Percentiles rank a stretch among this genome's conserved stretches.
phyloP scores from a whole-genome alignment of 2,113 vertebrate species.

The Bambusicola thoracicus region DNA sequence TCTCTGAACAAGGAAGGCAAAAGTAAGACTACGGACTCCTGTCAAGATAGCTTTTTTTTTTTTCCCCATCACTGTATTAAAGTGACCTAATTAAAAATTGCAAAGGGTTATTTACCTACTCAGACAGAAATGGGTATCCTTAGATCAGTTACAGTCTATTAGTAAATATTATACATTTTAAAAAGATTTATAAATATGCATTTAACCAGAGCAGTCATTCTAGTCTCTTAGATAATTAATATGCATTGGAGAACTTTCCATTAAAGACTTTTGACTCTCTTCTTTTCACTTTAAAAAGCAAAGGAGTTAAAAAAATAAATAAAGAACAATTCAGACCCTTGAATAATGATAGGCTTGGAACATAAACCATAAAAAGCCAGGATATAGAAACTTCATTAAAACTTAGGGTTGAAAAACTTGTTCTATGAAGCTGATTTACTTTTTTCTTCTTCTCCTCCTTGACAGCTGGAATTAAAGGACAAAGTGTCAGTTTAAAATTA shows the following conservation, averaged over 20 bases:
- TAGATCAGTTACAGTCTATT: slow-evolving; percentile 53
- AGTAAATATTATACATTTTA: slow-evolving; percentile 66
- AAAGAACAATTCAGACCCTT: background rate
- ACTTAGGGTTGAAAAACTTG: background rate
- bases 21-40: background rate
- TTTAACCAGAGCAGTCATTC: slow-evolving; percentile 60
- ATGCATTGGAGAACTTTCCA: slow-evolving; percentile 52
- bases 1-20: background rate
- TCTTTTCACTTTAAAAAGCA: slow-evolving; percentile 24
- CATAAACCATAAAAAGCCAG: background rate
- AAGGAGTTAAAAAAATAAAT: slow-evolving; percentile 5
- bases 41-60: background rate
- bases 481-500: slow-evolving; percentile 28
- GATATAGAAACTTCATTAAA: background rate
- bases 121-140: slow-evolving; percentile 32
- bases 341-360: background rate
- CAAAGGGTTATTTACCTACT: slow-evolving; percentile 64
- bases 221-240: slow-evolving; percentile 72
- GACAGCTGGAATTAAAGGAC: slow-evolving; percentile 27
- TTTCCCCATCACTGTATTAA: background rate
- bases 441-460: slow-evolving; percentile 8
- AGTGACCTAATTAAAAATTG: slow-evolving; percentile 55
- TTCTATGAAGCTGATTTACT: slow-evolving; percentile 10
- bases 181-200: slow-evolving; percentile 74
- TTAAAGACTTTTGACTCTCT: slow-evolving; percentile 57